These are phyloP conservation scores for Amphimallon solstitiale DNA, from an alignment of 2,888 invertebrate species.

Conservation along the genomic window DNA sequence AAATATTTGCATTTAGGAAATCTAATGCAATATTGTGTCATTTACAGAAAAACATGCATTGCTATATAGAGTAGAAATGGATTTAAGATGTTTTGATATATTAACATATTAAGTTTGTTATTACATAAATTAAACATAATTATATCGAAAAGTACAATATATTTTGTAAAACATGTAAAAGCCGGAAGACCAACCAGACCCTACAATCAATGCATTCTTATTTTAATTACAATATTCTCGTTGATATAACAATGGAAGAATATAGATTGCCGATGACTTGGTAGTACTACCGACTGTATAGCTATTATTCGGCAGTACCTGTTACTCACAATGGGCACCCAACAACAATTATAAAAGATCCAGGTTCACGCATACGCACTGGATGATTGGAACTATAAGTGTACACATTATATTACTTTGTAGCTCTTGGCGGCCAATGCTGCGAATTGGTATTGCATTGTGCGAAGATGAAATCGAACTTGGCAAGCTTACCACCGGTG, in stretches of 20 bases:
- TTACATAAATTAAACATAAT: no score
- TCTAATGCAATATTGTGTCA: no score
- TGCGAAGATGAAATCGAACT: not conserved
- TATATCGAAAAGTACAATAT: no score
- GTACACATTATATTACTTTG: not conserved
- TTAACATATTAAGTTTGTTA: no score
- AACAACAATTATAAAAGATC: slow-evolving; percentile 4
- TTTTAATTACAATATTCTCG: slow-evolving; percentile 31
- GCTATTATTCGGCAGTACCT: slow-evolving; percentile 22
- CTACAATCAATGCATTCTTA: slow-evolving; percentile 23
- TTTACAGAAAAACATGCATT: no score
- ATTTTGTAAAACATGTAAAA: not conserved
- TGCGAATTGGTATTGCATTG: not conserved
- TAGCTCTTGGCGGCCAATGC: not conserved
- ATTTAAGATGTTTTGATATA: no score
- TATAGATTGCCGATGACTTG: slow-evolving; percentile 31
- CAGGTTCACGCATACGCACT: slow-evolving; percentile 4
- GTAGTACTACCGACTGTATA: slow-evolving; percentile 2
- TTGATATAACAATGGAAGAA: slow-evolving; percentile 14
- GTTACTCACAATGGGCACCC: slow-evolving; percentile 13
- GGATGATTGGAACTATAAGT: not conserved
- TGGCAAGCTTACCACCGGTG: not conserved
- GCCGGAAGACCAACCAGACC: not conserved
- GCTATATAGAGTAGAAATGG: no score
- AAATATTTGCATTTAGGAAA: no score